Evolutionary conservation across 2,113 vertebrate species (phyloP), one percentile per base, ranked within the genome.

Genomic region (Menidia beryllina): DNA sequence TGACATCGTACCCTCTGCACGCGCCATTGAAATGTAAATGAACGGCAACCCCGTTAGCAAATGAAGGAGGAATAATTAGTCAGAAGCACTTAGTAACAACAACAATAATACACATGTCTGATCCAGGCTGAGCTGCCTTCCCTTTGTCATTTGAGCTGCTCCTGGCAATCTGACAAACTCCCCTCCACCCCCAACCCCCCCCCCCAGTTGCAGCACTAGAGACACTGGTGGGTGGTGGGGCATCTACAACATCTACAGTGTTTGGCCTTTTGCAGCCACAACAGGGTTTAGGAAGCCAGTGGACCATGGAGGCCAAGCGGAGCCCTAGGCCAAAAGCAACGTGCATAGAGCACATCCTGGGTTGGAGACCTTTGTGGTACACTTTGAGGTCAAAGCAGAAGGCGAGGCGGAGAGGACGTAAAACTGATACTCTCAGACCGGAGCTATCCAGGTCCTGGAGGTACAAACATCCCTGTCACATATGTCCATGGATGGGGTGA

Each of bases 1-100:
- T 90, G 86, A 91, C 90, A 86, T 79, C 68, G 50, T 86, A 78
- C 82, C 75, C 83, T 75, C 49, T 20, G 55, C 39, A 72, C 36
- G 38, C 50, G 55, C 74, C 70, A 92, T 94, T 94, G 91, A 94
- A 88, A 93, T 94, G 93, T 26, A 93, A 93, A 94, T 91, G 57
- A 68, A 68, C 61, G 66, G 56, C 63, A 38, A 81, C 81, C 81
- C 75, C 43, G 74, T 91, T 93, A 91, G 92, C 91, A 93, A 93
- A 93, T 93, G 89, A 93, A 86, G 91, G 89, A 87, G 91, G 89
- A 92, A 93, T 94, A 93, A 94, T 94, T 93, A 93, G 90, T 89
- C 84, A 68, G 65, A 73, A 91, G 86, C 91, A 93, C 91, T 92
- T 93, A 91, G 91, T 87, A 91, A 90, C 88, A 92, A 91, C 91